A percentile compares a stretch with the other conserved stretches of the same genome.
phyloP scores from a whole-genome alignment of 1,140 invertebrate species.

The Heliconius eleuchia region DNA sequence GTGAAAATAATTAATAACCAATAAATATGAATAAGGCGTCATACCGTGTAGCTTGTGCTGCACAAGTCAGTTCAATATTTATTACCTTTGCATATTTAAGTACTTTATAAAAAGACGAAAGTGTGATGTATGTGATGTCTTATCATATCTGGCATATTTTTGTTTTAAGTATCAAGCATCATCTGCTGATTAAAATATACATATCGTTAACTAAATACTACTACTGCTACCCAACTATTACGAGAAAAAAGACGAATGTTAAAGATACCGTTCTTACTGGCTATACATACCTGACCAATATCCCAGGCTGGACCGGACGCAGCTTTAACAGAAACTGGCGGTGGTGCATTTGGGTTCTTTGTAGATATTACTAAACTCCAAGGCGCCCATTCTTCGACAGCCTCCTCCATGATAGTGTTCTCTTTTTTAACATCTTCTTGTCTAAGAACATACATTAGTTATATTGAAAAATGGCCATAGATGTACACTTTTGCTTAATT shows the following conservation, averaged over 20 bases:
- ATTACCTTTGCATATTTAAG: no score
- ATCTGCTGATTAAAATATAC: no score
- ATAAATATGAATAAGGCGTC: no score
- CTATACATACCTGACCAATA: conserved; percentile 58
- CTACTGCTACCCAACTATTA: no score
- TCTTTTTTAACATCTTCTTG: conserved; percentile 49
- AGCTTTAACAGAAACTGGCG: conserved; percentile 62
- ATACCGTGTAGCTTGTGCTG: no score
- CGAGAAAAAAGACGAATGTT: background rate
- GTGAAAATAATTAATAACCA: background rate
- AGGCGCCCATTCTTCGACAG: conserved; percentile 66
- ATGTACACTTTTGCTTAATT: no score
- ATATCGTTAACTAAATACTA: no score
- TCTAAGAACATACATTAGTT: conserved; percentile 31
- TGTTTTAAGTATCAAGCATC: no score
- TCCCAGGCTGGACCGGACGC: conserved; percentile 71
- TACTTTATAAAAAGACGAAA: no score
- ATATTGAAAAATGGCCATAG: background rate
- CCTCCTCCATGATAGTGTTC: conserved; percentile 47
- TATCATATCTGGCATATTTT: no score
- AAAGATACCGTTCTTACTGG: background rate
- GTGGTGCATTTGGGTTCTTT: conserved; percentile 66
- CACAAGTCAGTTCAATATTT: no score
- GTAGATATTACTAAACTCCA: conserved; percentile 61
- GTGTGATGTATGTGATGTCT: no score